These are phyloP conservation scores for Archivesica marissinica DNA, from an alignment of 1,140 invertebrate genomes.

Conservation along the genomic window DNA sequence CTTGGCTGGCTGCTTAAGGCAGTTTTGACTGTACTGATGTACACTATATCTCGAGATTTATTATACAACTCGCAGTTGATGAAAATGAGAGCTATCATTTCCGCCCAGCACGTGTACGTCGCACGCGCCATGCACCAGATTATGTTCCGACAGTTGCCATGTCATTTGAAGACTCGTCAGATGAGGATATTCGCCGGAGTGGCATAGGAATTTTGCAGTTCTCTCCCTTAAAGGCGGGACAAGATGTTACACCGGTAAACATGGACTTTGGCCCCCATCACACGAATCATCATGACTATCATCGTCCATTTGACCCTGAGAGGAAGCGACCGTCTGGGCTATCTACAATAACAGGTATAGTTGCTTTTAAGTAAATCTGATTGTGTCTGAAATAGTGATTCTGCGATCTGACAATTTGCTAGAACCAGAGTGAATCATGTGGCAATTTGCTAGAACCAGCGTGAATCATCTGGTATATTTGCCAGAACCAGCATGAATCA, in stretches of 20 bases:
- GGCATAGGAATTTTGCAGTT: constrained; percentile 89
- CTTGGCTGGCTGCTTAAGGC: too few relatives aligned
- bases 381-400: too few relatives aligned
- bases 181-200: constrained; percentile 82
- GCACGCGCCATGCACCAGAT: constrained; percentile 56
- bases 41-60: too few relatives aligned
- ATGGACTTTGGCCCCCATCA: constrained; percentile 88
- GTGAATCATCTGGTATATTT: too few relatives aligned
- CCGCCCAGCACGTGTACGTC: constrained; percentile 62
- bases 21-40: too few relatives aligned
- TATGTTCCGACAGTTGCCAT: constrained; percentile 70
- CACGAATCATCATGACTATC: constrained; percentile 17
- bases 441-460: too few relatives aligned
- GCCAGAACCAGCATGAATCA: too few relatives aligned
- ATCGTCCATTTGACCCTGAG: constrained; percentile 62
- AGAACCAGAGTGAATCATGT: too few relatives aligned
- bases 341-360: constrained; percentile 84
- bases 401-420: too few relatives aligned
- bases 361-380: too few relatives aligned
- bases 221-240: constrained; percentile 93
- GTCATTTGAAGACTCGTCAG: constrained; percentile 76
- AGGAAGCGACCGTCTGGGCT: constrained; percentile 84
- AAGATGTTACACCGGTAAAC: constrained; percentile 91
- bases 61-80: constrained; percentile 48
- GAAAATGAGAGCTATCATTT: constrained; percentile 64